Percentiles rank a stretch among this genome's conserved stretches.
Conservation (phyloP, 2,797 vertebrate species). For the Catostomus latipinnis region DNA sequence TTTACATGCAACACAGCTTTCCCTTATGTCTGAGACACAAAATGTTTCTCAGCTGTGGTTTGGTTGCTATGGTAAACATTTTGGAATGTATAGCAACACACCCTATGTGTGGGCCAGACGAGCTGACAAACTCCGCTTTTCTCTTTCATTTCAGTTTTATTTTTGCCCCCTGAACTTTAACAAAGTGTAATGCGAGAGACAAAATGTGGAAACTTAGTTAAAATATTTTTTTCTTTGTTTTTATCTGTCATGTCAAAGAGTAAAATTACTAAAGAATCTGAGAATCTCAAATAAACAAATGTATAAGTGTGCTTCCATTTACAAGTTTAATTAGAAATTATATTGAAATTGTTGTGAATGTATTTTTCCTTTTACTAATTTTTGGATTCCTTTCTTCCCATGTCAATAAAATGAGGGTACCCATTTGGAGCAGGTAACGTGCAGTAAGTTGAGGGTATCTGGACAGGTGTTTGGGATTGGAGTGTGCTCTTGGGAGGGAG, state of each 20-base stretch:
- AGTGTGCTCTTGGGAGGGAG: conserved; percentile 1
- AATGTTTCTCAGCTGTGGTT: conserved; percentile 10
- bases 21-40: conserved; percentile 26
- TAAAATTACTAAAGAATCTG: not conserved
- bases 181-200: conserved; percentile 28
- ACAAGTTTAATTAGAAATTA: conserved; percentile 61
- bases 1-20: not conserved
- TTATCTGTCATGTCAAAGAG: conserved; percentile 37
- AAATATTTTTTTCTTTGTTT: conserved; percentile 53
- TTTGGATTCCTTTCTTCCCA: conserved; percentile 1
- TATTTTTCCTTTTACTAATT: conserved; percentile 57
- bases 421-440: conserved; percentile 30
- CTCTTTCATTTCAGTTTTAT: conserved; percentile 20
- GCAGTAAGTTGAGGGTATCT: not conserved
- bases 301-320: conserved; percentile 61
- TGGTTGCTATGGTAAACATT: conserved; percentile 29
- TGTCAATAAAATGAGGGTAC: conserved; percentile 23
- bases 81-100: conserved; percentile 10
- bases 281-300: conserved; percentile 60
- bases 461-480: too few relatives aligned
- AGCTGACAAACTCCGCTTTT: conserved; percentile 51
- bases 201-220: conserved; percentile 53
- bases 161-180: not conserved
- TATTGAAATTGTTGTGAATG: conserved; percentile 10
- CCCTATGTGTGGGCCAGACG: not conserved